Conservation (phyloP, 2,797 vertebrate genomes). For the Intellagama lesueurii region DNA sequence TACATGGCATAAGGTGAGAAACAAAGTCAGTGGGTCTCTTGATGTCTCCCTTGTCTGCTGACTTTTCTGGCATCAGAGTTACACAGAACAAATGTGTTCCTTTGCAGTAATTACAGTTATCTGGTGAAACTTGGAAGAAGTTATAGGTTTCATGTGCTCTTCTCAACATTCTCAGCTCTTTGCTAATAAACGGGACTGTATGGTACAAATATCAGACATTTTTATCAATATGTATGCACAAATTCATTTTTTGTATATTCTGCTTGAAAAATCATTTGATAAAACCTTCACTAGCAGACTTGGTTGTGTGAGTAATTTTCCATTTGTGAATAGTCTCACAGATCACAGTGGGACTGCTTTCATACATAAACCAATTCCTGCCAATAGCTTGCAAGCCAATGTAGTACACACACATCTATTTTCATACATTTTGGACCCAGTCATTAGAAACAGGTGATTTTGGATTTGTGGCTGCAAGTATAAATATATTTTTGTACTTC, state of each 20-base stretch:
- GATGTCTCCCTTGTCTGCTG: not conserved
- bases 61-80: not conserved
- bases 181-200: conserved; percentile 44
- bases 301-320: conserved; percentile 24
- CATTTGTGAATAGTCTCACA: conserved; percentile 11
- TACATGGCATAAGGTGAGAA: not conserved
- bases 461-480: not conserved
- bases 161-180: conserved; percentile 5
- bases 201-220: conserved; percentile 9
- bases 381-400: not conserved
- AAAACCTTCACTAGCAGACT: not conserved
- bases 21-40: not conserved
- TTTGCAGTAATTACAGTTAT: not conserved
- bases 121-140: not conserved
- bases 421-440: not conserved
- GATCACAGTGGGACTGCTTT: not conserved
- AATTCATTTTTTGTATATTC: conserved; percentile 24
- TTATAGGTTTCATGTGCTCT: not conserved
- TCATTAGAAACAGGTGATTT: conserved; percentile 1
- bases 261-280: conserved; percentile 30
- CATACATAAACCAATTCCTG: conserved; percentile 21
- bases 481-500: not conserved
- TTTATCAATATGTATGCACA: not conserved
- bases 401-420: not conserved
- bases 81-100: not conserved